phyloP scores from a whole-genome alignment of 2,113 vertebrate species.

The Anser brachyrhynchus region DNA sequence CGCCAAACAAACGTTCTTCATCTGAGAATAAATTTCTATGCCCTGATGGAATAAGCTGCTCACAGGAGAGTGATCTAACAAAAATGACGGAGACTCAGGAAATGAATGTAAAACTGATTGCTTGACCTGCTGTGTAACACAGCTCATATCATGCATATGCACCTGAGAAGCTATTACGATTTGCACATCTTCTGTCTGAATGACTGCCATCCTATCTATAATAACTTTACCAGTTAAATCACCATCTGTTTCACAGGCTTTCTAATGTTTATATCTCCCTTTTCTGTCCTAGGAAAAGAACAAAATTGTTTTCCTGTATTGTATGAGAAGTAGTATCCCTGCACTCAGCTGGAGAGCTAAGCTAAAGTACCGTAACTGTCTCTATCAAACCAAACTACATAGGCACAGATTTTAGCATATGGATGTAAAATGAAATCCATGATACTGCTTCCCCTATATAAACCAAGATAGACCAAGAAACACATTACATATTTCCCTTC shows the following conservation, averaged over 20 bases:
- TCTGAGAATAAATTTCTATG: constrained; percentile 61
- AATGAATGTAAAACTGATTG: constrained; percentile 54
- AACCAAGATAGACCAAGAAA: constrained; percentile 11
- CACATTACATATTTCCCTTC: not conserved
- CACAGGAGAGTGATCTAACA: constrained; percentile 53
- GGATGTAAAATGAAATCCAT: not conserved
- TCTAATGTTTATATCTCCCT: constrained; percentile 45
- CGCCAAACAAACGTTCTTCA: constrained; percentile 6
- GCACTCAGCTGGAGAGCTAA: constrained; percentile 5
- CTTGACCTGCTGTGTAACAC: constrained; percentile 43
- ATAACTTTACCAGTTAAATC: constrained; percentile 62
- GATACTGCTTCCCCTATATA: not conserved
- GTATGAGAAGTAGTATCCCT: constrained; percentile 1
- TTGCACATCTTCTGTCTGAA: constrained; percentile 46
- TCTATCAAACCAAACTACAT: not conserved
- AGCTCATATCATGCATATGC: constrained; percentile 33
- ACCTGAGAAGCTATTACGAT: constrained; percentile 60
- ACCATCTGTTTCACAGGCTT: constrained; percentile 54
- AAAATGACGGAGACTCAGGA: constrained; percentile 42
- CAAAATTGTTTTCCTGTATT: constrained; percentile 29
- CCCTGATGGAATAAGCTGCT: constrained; percentile 42
- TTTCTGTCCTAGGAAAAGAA: constrained; percentile 25
- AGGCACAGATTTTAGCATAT: not conserved
- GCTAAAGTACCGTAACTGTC: not conserved
- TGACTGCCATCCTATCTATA: constrained; percentile 19